Percentiles rank a stretch among this genome's conserved stretches.
phyloP scores from a whole-genome alignment of 2,797 vertebrate genomes.

The Anableps anableps region DNA sequence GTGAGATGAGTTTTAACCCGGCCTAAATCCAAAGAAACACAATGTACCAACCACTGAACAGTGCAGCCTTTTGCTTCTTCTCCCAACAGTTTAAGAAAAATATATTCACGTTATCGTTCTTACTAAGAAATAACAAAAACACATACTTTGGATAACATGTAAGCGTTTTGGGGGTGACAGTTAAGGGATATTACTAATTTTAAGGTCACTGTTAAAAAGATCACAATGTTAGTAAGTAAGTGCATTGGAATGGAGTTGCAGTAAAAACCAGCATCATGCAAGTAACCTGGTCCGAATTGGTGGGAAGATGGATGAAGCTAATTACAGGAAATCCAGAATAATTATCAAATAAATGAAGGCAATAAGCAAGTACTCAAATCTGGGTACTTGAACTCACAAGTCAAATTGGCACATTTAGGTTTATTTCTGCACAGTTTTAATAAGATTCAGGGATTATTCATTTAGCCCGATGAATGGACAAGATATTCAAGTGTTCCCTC shows the following conservation, averaged over 20 bases:
- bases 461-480: neutral
- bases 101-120: neutral
- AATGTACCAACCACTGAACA: neutral
- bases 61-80: neutral
- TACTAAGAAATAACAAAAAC: neutral
- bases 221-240: neutral
- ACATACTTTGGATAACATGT: neutral
- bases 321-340: neutral
- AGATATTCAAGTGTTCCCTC: neutral
- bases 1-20: neutral
- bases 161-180: too few relatives aligned
- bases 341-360: neutral
- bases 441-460: neutral
- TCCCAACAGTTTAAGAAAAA: neutral
- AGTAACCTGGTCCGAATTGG: neutral
- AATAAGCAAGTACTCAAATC: neutral
- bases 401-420: neutral
- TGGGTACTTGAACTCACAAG: neutral
- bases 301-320: neutral
- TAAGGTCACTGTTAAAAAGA: neutral
- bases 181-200: neutral
- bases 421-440: neutral
- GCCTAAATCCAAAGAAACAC: neutral
- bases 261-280: neutral
- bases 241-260: neutral